These are phyloP conservation scores for Cyprinodon brontotheroides DNA, from an alignment of 2,113 vertebrate species.

Conservation along the genomic window DNA sequence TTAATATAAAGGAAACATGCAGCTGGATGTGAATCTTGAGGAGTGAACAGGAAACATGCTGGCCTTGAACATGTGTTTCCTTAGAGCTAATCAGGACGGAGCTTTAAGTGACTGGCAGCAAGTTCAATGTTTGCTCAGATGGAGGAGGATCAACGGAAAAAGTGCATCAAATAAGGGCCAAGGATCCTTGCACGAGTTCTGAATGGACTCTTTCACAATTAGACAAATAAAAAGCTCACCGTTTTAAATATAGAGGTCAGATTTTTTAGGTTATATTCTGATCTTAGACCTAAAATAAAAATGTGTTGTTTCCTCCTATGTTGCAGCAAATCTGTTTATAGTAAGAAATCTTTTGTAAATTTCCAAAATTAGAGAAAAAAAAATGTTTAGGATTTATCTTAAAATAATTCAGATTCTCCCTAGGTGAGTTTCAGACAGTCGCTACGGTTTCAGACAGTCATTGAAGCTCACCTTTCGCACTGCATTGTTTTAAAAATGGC, in stretches of 20 bases:
- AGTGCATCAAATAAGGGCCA: conserved; percentile 37
- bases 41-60: conserved; percentile 11
- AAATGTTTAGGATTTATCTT: background rate
- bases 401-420: background rate
- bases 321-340: background rate
- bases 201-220: conserved; percentile 5
- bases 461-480: too few relatives aligned
- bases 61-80: conserved; percentile 27
- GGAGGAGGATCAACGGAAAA: conserved; percentile 45
- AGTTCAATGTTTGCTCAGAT: conserved; percentile 41
- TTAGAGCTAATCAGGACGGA: conserved; percentile 45
- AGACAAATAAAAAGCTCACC: too few relatives aligned
- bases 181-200: conserved; percentile 15
- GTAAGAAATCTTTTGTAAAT: background rate
- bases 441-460: too few relatives aligned
- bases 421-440: too few relatives aligned
- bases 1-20: conserved; percentile 33
- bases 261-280: background rate
- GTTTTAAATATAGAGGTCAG: background rate
- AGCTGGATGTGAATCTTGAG: conserved; percentile 19
- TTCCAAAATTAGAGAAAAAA: background rate
- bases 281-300: background rate
- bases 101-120: conserved; percentile 21
- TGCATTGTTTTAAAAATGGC: too few relatives aligned
- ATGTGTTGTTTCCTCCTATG: background rate